Conservation (phyloP, 1,140 invertebrate genomes). For the Xylocopa sonorina region DNA sequence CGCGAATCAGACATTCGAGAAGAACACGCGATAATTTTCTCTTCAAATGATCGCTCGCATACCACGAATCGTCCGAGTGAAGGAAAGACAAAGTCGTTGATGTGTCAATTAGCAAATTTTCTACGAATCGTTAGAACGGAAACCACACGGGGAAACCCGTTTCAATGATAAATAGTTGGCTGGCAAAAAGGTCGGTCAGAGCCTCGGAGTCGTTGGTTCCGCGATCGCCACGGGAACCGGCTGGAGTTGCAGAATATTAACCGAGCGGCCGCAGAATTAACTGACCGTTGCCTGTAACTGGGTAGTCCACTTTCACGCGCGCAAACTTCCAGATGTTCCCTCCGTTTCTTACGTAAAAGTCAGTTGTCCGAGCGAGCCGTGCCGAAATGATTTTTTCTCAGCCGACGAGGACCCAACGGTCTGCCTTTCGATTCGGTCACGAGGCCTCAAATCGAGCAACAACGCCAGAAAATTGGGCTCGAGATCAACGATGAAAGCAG, state of each 20-base stretch:
- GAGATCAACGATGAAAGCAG: not conserved
- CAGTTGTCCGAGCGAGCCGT: conserved; percentile 31
- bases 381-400: conserved; percentile 29
- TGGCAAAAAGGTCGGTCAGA: not conserved
- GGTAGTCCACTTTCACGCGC: conserved; percentile 77
- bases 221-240: conserved; percentile 35
- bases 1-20: too few relatives aligned
- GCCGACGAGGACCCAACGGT: conserved; percentile 23
- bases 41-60: too few relatives aligned
- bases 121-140: not conserved
- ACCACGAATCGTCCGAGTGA: too few relatives aligned
- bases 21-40: too few relatives aligned
- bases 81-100: not conserved
- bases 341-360: conserved; percentile 75
- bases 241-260: conserved; percentile 73
- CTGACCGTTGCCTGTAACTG: conserved; percentile 75
- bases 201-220: conserved; percentile 2
- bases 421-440: not conserved
- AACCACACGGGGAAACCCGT: conserved; percentile 1
- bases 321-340: conserved; percentile 74
- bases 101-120: not conserved
- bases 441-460: conserved; percentile 22
- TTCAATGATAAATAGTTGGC: not conserved
- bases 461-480: conserved; percentile 28
- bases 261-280: conserved; percentile 72